Percentiles rank a stretch among this genome's conserved stretches.
Conservation (phyloP, 2,888 invertebrate species). For the Neocrepidodera transversa region DNA sequence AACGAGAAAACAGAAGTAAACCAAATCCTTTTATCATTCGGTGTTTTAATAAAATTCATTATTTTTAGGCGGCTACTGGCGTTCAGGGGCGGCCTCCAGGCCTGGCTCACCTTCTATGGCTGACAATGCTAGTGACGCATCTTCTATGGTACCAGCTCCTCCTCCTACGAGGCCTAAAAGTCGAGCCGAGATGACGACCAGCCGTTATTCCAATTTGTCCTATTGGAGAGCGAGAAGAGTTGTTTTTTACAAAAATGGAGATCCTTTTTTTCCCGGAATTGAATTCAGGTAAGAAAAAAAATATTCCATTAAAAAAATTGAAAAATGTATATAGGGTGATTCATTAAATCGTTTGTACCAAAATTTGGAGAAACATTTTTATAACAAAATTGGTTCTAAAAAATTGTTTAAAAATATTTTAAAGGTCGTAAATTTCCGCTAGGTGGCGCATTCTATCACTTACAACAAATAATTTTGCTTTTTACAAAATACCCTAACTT, state of each 20-base stretch:
- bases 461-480: too few relatives aligned
- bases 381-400: too few relatives aligned
- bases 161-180: conserved; percentile 65
- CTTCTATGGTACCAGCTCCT: conserved; percentile 64
- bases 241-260: conserved; percentile 92
- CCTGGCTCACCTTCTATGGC: conserved; percentile 62
- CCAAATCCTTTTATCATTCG: too few relatives aligned
- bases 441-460: too few relatives aligned
- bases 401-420: too few relatives aligned
- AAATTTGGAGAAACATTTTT: too few relatives aligned
- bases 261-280: conserved; percentile 89
- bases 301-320: neutral
- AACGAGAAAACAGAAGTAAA: too few relatives aligned
- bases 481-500: too few relatives aligned
- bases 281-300: conserved; percentile 65
- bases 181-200: conserved; percentile 61
- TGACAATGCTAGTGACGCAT: conserved; percentile 69
- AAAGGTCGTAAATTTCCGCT: too few relatives aligned
- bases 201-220: conserved; percentile 76
- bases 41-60: too few relatives aligned
- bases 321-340: too few relatives aligned
- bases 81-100: conserved; percentile 65
- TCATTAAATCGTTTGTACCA: too few relatives aligned
- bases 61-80: conserved; percentile 59
- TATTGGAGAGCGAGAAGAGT: conserved; percentile 88